These are phyloP conservation scores for Burhinus oedicnemus DNA, from an alignment of 2,113 vertebrate species.

Conservation along the genomic window DNA sequence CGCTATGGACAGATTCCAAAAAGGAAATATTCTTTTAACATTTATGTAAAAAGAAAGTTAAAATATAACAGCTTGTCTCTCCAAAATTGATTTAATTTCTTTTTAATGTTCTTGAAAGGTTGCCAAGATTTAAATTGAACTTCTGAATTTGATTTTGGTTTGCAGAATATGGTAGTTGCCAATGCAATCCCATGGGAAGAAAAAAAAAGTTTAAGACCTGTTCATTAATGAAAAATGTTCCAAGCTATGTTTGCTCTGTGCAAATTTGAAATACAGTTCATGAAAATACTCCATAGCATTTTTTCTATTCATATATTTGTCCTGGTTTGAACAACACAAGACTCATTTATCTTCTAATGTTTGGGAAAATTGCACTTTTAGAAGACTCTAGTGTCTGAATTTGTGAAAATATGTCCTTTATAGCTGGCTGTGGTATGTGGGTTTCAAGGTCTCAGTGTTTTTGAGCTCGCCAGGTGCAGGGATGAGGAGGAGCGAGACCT, in stretches of 20 bases:
- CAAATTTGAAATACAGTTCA: not conserved
- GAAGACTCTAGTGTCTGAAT: too few relatives aligned
- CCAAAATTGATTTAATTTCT: constrained; percentile 56
- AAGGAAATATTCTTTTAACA: not conserved
- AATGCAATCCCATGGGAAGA: not conserved
- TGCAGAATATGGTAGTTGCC: constrained; percentile 31
- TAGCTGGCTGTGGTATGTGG: too few relatives aligned
- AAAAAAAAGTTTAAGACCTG: not conserved
- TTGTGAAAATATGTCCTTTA: too few relatives aligned
- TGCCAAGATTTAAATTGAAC: constrained; percentile 67
- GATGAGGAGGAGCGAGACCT: too few relatives aligned
- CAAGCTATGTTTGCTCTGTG: not conserved
- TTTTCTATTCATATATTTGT: not conserved
- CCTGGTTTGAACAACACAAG: too few relatives aligned
- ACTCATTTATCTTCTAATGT: too few relatives aligned
- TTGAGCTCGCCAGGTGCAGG: too few relatives aligned
- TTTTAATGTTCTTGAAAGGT: constrained; percentile 61
- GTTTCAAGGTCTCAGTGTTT: too few relatives aligned
- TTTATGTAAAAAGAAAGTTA: constrained; percentile 27
- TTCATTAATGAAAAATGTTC: not conserved
- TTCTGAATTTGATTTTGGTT: constrained; percentile 41
- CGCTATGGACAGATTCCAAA: not conserved
- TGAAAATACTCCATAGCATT: not conserved
- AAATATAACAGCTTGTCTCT: constrained; percentile 17
- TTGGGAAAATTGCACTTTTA: too few relatives aligned